phyloP scores from a whole-genome alignment of 2,888 invertebrate genomes.

The Lithodes maja region DNA sequence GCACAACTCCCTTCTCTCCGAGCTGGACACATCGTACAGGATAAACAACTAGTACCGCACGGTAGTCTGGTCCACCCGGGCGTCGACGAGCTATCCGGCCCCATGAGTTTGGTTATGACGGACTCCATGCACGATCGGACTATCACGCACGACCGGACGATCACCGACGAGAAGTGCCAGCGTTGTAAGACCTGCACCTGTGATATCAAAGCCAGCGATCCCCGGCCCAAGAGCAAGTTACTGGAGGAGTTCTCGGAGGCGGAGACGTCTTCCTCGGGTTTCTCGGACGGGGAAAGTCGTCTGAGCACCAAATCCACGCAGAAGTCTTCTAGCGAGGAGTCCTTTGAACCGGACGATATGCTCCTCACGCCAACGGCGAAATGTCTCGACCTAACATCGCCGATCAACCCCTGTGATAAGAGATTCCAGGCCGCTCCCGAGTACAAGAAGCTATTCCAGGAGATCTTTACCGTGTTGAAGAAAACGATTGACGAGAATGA shows the following conservation, averaged over 20 bases:
- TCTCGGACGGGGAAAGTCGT: conserved; percentile 70
- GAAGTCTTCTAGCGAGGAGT: conserved; percentile 37
- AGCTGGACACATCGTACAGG: conserved; percentile 72
- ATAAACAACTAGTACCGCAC: conserved; percentile 8
- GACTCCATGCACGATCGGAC: conserved; percentile 34
- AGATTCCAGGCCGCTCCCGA: conserved; percentile 67
- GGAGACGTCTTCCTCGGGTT: conserved; percentile 70
- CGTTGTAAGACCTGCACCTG: conserved; percentile 69
- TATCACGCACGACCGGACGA: background rate
- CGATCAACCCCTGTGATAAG: conserved; percentile 68
- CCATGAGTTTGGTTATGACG: conserved; percentile 68
- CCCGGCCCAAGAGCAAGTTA: conserved; percentile 60
- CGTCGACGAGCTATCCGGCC: conserved; percentile 68
- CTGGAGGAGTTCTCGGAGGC: conserved; percentile 70
- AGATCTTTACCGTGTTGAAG: conserved; percentile 71
- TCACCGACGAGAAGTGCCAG: conserved; percentile 50
- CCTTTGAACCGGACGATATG: conserved; percentile 26
- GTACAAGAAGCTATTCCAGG: conserved; percentile 71
- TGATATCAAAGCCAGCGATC: conserved; percentile 44
- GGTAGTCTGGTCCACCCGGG: conserved; percentile 53
- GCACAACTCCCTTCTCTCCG: conserved; percentile 67
- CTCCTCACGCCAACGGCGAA: conserved; percentile 45
- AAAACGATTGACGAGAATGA: conserved; percentile 64
- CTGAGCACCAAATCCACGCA: conserved; percentile 53
- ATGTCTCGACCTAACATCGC: conserved; percentile 60